These are phyloP conservation scores for Myrmecophaga tridactyla DNA, from an alignment of 2,113 vertebrate species.

Conservation along the genomic window DNA sequence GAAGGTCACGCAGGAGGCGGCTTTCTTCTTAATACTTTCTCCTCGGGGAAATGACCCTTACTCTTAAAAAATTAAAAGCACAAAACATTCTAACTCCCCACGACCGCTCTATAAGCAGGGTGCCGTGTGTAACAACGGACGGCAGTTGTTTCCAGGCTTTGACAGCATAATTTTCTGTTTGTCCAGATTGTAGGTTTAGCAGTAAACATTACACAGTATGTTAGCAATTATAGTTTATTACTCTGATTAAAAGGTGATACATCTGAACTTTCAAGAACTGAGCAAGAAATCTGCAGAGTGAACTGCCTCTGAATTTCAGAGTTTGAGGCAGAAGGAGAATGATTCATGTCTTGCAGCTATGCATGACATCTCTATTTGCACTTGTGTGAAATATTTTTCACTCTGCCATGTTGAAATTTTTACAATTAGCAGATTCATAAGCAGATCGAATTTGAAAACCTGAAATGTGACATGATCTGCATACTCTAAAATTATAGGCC, in stretches of 20 bases:
- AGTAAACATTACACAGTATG: conserved; percentile 59
- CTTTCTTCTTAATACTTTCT: background rate
- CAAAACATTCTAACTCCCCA: background rate
- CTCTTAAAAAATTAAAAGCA: background rate
- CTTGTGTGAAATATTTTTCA: conserved; percentile 53
- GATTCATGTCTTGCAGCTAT: conserved; percentile 51
- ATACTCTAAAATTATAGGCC: conserved; percentile 7
- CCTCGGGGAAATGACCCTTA: conserved; percentile 19
- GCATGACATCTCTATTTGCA: background rate
- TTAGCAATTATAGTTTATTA: conserved; percentile 66
- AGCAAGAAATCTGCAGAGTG: background rate
- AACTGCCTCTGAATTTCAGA: background rate
- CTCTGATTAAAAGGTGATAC: conserved; percentile 49
- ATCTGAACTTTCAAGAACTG: conserved; percentile 64
- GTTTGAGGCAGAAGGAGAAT: background rate
- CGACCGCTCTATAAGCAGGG: background rate
- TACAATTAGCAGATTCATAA: conserved; percentile 40
- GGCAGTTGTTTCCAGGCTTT: background rate
- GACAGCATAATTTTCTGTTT: conserved; percentile 56
- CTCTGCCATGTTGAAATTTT: conserved; percentile 65
- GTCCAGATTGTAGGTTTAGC: conserved; percentile 62
- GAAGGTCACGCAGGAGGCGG: conserved; percentile 64
- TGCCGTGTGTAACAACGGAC: background rate
- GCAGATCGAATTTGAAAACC: conserved; percentile 48
- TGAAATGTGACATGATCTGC: conserved; percentile 2